Percentiles rank a stretch among this genome's conserved stretches.
phyloP scores from a whole-genome alignment of 1,140 invertebrate genomes.

The Drosophila watanabei region DNA sequence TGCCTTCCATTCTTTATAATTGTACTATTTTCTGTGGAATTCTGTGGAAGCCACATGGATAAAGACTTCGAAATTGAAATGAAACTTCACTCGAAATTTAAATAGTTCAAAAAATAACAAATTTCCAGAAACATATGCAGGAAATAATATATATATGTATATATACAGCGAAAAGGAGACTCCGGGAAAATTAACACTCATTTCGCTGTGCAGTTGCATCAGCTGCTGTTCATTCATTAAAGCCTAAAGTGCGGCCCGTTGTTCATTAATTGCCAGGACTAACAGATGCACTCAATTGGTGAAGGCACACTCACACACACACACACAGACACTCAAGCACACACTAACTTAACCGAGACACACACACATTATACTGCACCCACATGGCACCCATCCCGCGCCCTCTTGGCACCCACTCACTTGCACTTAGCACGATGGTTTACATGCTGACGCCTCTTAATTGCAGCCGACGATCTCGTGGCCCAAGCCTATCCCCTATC shows the following conservation, averaged over 20 bases:
- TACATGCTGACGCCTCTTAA: conserved; percentile 68
- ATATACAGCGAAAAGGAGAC: neutral
- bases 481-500: conserved; percentile 4
- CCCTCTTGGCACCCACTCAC: conserved; percentile 15
- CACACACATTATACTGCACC: conserved; percentile 11
- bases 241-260: conserved; percentile 25
- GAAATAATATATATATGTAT: neutral
- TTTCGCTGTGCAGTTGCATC: conserved; percentile 4
- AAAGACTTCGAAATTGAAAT: neutral
- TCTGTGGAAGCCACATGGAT: neutral
- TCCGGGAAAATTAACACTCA: neutral
- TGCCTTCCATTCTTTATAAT: neutral
- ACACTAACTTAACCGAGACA: conserved; percentile 8
- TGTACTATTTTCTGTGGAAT: neutral
- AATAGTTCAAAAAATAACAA: neutral
- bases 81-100: neutral
- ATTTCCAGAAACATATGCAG: neutral
- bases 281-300: conserved; percentile 25
- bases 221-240: conserved; percentile 28
- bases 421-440: conserved; percentile 48
- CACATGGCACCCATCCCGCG: conserved; percentile 5
- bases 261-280: conserved; percentile 48
- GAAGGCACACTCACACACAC: conserved; percentile 1
- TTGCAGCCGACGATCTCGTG: conserved; percentile 50
- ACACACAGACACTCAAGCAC: no score